Percentiles rank a stretch among this genome's conserved stretches.
phyloP scores from a whole-genome alignment of 2,113 vertebrate genomes.

The Rhabdomys dilectus region DNA sequence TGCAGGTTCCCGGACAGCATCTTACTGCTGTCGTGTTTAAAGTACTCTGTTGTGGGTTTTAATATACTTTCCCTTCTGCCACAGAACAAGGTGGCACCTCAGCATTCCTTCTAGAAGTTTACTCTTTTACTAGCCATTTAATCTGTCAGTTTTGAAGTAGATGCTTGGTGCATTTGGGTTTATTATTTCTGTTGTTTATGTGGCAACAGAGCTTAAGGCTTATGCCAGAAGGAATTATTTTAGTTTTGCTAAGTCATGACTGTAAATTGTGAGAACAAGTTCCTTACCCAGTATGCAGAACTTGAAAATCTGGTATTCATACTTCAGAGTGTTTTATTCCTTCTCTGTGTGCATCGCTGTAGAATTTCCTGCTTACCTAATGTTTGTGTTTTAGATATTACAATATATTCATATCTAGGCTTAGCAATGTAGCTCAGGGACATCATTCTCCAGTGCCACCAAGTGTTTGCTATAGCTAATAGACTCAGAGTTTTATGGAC shows the following conservation, averaged over 20 bases:
- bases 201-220: not conserved
- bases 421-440: not conserved
- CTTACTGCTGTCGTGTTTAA: not conserved
- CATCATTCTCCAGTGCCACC: not conserved
- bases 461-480: not conserved
- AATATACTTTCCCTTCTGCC: not conserved
- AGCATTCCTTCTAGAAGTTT: constrained; percentile 23
- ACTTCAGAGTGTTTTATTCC: not conserved
- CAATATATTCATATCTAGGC: not conserved
- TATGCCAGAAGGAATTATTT: not conserved
- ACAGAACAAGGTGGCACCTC: constrained; percentile 24
- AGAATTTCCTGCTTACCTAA: not conserved
- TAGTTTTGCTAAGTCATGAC: constrained; percentile 26
- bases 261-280: not conserved
- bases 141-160: constrained; percentile 21
- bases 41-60: constrained; percentile 1
- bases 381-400: constrained; percentile 17
- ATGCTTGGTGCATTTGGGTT: not conserved
- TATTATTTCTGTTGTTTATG: constrained; percentile 2
- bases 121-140: not conserved
- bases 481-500: constrained; percentile 15
- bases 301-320: not conserved
- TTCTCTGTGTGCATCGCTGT: not conserved
- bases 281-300: not conserved
- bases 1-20: not conserved